phyloP scores from a whole-genome alignment of 2,888 invertebrate species.

The Heterodera filipjevi region DNA sequence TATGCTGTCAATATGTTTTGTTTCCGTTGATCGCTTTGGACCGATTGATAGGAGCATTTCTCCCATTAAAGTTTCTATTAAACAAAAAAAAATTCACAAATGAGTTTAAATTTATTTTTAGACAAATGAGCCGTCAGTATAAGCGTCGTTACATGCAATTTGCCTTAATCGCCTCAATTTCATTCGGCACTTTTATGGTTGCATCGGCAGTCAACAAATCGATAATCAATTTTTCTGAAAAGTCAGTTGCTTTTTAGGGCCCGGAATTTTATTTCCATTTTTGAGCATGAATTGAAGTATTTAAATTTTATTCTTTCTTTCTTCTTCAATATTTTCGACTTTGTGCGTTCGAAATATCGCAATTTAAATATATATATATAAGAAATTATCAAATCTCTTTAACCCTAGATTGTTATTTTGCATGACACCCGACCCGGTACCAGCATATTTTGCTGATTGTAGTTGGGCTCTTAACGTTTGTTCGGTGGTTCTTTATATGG shows the following conservation, averaged over 20 bases:
- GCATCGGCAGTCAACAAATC: background rate
- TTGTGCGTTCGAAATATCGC: too few relatives aligned
- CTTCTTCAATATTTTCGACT: too few relatives aligned
- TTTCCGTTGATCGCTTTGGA: background rate
- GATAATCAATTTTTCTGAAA: background rate
- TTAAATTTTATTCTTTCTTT: too few relatives aligned
- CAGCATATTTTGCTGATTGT: background rate
- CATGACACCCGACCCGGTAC: background rate
- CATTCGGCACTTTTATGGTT: background rate
- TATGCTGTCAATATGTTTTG: background rate
- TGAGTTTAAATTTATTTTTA: background rate
- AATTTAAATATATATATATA: too few relatives aligned
- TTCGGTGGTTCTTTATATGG: background rate
- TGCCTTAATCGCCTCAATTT: background rate
- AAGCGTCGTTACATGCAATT: background rate
- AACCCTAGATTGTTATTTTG: background rate
- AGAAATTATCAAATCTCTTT: background rate
- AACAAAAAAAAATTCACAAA: background rate
- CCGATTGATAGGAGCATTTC: background rate
- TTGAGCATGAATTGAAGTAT: too few relatives aligned
- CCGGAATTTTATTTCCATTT: too few relatives aligned
- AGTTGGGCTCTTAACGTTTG: background rate
- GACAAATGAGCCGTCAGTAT: background rate
- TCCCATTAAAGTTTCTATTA: conserved; percentile 2
- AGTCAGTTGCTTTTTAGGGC: too few relatives aligned